Evolutionary conservation across 1,140 invertebrate genomes (phyloP).

Genomic region (Drosophila arawakana): DNA sequence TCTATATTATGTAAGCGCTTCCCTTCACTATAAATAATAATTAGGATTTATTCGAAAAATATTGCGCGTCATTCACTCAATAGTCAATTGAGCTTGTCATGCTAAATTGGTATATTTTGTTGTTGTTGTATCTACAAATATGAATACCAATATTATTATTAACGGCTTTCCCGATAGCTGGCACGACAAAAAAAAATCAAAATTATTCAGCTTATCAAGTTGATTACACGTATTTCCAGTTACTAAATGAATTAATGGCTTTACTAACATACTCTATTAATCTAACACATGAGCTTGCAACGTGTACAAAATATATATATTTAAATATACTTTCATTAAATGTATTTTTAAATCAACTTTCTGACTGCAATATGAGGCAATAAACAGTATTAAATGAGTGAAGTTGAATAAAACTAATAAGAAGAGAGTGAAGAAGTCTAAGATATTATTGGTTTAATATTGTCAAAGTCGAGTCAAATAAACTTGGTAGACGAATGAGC

Average conservation of each 20-base stretch:
- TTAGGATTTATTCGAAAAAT: not conserved
- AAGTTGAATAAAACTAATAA: not conserved
- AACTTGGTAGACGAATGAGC: not conserved
- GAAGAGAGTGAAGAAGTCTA: constrained; percentile 28
- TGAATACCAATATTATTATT: constrained; percentile 12
- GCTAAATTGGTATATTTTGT: not conserved
- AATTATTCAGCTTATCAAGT: constrained; percentile 5
- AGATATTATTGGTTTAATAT: constrained; percentile 74
- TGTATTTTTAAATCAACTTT: constrained; percentile 47
- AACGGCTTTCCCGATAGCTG: constrained; percentile 3
- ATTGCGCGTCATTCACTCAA: not conserved
- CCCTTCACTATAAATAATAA: not conserved
- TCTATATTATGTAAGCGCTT: not conserved
- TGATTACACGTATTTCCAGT: constrained; percentile 6
- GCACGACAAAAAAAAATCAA: not conserved
- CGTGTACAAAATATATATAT: not conserved
- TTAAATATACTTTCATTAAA: not conserved
- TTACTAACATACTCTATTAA: constrained; percentile 4
- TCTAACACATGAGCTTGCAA: not conserved
- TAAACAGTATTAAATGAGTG: not conserved
- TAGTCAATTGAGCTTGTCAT: constrained; percentile 11
- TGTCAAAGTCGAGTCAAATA: constrained; percentile 30
- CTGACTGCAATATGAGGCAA: constrained; percentile 33
- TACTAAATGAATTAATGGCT: constrained; percentile 6
- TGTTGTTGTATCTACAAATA: not conserved